Conservation (phyloP, 2,113 vertebrate genomes). For the Myotis yumanensis region DNA sequence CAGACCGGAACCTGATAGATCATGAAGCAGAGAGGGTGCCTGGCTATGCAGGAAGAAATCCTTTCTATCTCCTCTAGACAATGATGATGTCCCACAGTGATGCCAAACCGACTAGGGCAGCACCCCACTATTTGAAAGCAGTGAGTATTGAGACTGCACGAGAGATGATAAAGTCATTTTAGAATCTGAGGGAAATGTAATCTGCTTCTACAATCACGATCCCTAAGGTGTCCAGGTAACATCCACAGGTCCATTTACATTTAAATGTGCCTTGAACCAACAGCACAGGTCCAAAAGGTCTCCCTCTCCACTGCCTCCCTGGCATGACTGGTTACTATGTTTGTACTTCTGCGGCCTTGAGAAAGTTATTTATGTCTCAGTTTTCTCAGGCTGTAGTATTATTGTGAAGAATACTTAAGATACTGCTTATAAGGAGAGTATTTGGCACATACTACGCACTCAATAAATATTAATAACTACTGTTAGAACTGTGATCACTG, state of each 20-base stretch:
- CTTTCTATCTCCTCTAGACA: not conserved
- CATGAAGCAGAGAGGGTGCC: not conserved
- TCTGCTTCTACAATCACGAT: not conserved
- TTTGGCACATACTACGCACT: not conserved
- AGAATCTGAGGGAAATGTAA: not conserved
- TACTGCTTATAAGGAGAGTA: not conserved
- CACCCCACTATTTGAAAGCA: not conserved
- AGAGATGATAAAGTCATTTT: not conserved
- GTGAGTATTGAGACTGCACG: not conserved
- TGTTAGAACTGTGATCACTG: not conserved
- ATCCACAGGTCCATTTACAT: not conserved
- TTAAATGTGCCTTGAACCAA: not conserved
- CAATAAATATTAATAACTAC: not conserved
- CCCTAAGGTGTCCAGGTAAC: not conserved
- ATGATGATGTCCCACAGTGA: fast-evolving
- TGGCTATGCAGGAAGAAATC: not conserved
- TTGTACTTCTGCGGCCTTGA: not conserved
- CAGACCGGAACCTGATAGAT: not conserved
- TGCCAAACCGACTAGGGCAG: not conserved
- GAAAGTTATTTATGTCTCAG: not conserved
- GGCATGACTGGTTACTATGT: not conserved
- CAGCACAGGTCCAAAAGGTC: not conserved
- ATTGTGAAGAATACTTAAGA: not conserved
- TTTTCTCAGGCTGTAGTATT: not conserved
- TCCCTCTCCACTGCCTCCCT: too few species aligned